Percentiles rank a stretch among this genome's conserved stretches.
phyloP scores from a whole-genome alignment of 2,888 invertebrate species.

The Exocentrus adspersus region DNA sequence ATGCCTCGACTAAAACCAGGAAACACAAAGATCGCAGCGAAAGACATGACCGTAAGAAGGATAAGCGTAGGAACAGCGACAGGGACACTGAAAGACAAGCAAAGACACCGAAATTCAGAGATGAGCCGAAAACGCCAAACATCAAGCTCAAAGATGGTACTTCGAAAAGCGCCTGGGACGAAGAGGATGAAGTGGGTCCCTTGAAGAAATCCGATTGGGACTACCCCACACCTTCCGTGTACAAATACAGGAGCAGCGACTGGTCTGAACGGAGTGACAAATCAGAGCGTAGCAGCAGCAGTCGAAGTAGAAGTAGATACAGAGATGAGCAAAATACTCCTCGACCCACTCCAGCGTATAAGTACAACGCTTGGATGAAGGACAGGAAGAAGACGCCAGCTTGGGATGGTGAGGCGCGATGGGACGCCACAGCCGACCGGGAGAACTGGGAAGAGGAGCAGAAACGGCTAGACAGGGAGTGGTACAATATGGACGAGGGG shows the following conservation, averaged over 20 bases:
- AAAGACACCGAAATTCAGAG: slow-evolving; percentile 74
- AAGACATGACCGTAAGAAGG: slow-evolving; percentile 54
- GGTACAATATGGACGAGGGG: slow-evolving; percentile 97
- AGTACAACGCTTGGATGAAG: slow-evolving; percentile 82
- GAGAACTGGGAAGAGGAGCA: slow-evolving; percentile 92
- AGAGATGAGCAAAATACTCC: slow-evolving; percentile 74
- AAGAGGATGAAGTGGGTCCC: slow-evolving; percentile 74
- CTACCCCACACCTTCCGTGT: slow-evolving; percentile 84
- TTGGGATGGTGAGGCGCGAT: slow-evolving; percentile 66
- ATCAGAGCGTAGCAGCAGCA: slow-evolving; percentile 33
- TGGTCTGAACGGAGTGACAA: slow-evolving; percentile 59
- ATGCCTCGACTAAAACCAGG: slow-evolving; percentile 72
- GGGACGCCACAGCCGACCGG: slow-evolving; percentile 77
- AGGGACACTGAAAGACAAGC: slow-evolving; percentile 48
- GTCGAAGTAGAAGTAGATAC: slow-evolving; percentile 44
- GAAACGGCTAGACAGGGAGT: slow-evolving; percentile 90
- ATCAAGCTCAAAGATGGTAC: slow-evolving; percentile 71
- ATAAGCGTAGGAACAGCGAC: slow-evolving; percentile 57
- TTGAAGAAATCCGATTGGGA: slow-evolving; percentile 88
- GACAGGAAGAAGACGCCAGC: slow-evolving; percentile 72
- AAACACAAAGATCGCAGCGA: neutral
- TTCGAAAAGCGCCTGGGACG: slow-evolving; percentile 81
- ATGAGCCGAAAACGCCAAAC: slow-evolving; percentile 89
- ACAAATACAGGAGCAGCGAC: slow-evolving; percentile 53
- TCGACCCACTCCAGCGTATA: slow-evolving; percentile 88